Percentiles rank a stretch among this genome's conserved stretches.
phyloP scores from a whole-genome alignment of 2,113 vertebrate species.

The Porphyrio hochstetteri region DNA sequence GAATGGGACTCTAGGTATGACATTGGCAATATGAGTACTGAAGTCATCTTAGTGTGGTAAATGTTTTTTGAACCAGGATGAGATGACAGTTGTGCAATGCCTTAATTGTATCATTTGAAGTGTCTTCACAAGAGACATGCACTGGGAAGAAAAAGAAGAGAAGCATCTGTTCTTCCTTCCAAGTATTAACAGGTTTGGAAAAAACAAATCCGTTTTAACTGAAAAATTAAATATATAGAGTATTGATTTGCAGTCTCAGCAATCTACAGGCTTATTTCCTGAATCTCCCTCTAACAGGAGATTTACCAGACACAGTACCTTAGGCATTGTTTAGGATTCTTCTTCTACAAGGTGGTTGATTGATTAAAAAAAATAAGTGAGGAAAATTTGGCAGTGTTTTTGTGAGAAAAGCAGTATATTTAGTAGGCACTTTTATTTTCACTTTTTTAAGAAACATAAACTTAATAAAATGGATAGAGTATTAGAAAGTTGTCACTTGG shows the following conservation, averaged over 20 bases:
- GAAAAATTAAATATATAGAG: constrained; percentile 34
- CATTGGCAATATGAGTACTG: background rate
- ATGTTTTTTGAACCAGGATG: background rate
- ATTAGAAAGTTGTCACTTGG: background rate
- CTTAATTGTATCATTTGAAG: background rate
- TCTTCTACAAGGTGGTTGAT: background rate
- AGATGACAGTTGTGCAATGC: background rate
- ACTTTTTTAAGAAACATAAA: background rate
- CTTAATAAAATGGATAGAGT: background rate
- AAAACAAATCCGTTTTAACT: constrained; percentile 22
- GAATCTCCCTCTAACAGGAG: background rate
- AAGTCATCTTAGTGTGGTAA: background rate
- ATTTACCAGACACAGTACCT: background rate
- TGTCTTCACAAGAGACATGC: background rate
- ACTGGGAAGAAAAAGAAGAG: background rate
- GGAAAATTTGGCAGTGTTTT: background rate
- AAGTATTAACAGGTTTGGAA: background rate
- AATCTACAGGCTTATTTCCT: background rate
- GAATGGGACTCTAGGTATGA: background rate
- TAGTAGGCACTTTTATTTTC: background rate
- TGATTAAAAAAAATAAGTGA: background rate
- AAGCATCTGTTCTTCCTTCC: constrained; percentile 1
- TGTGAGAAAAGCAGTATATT: background rate
- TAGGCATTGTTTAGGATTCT: background rate
- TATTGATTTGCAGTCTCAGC: background rate